These are phyloP conservation scores for Antechinus flavipes DNA, from an alignment of 2,113 vertebrate species.

Conservation along the genomic window DNA sequence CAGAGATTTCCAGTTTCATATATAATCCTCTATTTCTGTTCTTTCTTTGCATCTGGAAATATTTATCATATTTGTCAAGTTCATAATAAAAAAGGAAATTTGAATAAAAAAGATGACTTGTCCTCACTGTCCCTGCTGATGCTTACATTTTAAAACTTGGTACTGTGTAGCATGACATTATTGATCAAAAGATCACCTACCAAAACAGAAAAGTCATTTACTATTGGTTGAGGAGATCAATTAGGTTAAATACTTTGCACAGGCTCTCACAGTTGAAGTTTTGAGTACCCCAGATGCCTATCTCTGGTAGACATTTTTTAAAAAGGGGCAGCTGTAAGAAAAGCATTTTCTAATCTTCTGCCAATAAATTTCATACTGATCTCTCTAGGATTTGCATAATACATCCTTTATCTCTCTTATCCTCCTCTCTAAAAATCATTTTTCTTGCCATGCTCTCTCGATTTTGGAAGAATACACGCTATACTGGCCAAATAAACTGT, in stretches of 20 bases:
- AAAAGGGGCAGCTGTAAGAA: neutral
- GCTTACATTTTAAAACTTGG: neutral
- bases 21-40: neutral
- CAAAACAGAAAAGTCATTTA: neutral
- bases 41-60: neutral
- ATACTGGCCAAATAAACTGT: neutral
- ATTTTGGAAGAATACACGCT: neutral
- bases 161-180: neutral
- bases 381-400: neutral
- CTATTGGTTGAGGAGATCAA: neutral
- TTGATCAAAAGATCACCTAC: neutral
- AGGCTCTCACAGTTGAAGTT: neutral
- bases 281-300: neutral
- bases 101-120: neutral
- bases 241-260: neutral
- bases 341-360: neutral
- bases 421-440: neutral
- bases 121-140: neutral
- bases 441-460: neutral
- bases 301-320: neutral
- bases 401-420: slow-evolving; percentile 6
- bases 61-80: neutral
- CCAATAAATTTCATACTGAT: neutral
- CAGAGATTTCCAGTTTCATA: neutral
- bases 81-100: neutral